A percentile compares a stretch with the other conserved stretches of the same genome.
Conservation (phyloP, 53 echinoderm and acorn worm species). For the Actinopyga echinites region DNA sequence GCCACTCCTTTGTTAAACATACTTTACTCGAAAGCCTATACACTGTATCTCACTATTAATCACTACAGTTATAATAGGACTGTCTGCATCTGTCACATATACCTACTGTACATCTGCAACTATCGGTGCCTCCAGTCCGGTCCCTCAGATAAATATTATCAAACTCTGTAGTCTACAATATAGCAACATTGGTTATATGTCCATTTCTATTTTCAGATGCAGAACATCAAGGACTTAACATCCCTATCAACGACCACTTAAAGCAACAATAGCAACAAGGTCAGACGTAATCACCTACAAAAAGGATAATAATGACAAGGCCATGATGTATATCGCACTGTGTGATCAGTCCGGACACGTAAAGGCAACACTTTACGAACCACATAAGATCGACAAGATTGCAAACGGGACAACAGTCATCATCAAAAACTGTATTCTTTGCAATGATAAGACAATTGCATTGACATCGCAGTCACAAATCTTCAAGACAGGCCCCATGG, state of each 20-base stretch:
- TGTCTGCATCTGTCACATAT: too few relatives aligned
- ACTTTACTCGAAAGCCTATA: too few relatives aligned
- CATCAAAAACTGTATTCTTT: neutral
- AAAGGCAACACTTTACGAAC: constrained; percentile 4
- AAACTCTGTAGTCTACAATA: too few relatives aligned
- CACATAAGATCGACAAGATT: neutral
- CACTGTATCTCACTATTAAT: too few relatives aligned
- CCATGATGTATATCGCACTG: neutral
- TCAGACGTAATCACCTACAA: neutral
- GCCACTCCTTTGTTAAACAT: too few relatives aligned
- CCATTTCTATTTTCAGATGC: constrained; percentile 11
- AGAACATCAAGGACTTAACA: constrained; percentile 1
- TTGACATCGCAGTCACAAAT: neutral
- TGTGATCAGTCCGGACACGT: neutral
- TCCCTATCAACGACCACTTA: constrained; percentile 6
- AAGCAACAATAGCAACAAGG: neutral
- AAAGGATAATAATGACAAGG: neutral
- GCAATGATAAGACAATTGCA: neutral
- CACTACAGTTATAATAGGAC: too few relatives aligned
- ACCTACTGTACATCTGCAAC: too few relatives aligned
- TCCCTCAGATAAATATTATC: too few relatives aligned
- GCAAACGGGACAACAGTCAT: neutral
- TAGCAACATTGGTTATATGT: too few relatives aligned
- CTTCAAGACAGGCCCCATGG: constrained; percentile 4
- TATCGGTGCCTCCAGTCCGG: too few relatives aligned